These are phyloP conservation scores for Trachymyrmex septentrionalis DNA, from an alignment of 1,140 invertebrate species.

Conservation along the genomic window DNA sequence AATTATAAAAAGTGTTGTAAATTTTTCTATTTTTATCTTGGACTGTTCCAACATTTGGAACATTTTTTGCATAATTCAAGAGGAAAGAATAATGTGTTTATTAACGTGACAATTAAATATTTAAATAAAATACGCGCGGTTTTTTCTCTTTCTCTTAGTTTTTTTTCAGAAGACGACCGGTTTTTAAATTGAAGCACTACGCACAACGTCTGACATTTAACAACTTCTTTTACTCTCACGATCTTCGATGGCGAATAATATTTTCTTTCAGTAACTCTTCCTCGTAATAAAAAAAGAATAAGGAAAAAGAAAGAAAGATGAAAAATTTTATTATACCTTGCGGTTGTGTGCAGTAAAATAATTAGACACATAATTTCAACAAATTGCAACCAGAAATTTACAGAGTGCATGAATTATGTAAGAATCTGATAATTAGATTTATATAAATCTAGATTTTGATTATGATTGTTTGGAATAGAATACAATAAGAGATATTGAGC, in stretches of 20 bases:
- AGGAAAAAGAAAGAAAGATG: conserved; percentile 3
- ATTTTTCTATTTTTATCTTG: not conserved
- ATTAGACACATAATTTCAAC: not conserved
- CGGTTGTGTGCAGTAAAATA: not conserved
- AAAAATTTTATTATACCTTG: conserved; percentile 23
- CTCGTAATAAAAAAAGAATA: not conserved
- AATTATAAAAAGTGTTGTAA: not conserved
- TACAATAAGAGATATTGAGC: not conserved
- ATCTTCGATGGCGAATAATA: not conserved
- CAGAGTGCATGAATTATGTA: not conserved
- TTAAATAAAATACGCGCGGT: conserved; percentile 27
- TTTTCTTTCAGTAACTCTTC: conserved; percentile 43
- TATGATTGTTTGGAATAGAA: not conserved
- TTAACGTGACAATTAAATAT: conserved; percentile 17
- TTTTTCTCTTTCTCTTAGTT: not conserved
- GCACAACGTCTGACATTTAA: conserved; percentile 62
- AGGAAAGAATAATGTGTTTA: not conserved
- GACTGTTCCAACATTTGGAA: not conserved
- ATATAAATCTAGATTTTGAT: not conserved
- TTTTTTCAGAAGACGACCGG: conserved; percentile 47
- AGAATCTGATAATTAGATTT: conserved; percentile 1
- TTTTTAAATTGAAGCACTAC: conserved; percentile 57
- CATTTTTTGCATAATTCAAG: not conserved
- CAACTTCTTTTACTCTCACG: conserved; percentile 47
- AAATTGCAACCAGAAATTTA: conserved; percentile 1